A percentile compares a stretch with the other conserved stretches of the same genome.
Conservation (phyloP, 2,113 vertebrate genomes). For the Xenopus tropicalis region DNA sequence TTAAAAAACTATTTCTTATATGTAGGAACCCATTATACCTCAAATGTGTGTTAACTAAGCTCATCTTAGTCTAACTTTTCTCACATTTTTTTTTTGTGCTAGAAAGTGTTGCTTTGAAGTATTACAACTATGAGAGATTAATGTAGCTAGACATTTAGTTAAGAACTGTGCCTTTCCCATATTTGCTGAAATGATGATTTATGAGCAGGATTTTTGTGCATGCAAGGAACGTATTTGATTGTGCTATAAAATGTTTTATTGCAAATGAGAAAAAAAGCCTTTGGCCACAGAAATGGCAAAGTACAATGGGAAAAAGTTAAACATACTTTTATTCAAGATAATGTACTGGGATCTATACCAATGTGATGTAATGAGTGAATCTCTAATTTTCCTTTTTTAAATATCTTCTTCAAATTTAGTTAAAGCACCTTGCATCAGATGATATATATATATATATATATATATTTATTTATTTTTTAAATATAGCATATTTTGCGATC, state of each 20-base stretch:
- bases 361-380: too few species aligned
- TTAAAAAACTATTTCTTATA: too few species aligned
- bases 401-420: too few species aligned
- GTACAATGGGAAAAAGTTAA: constrained; percentile 37
- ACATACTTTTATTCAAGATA: constrained; percentile 20
- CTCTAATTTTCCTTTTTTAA: too few species aligned
- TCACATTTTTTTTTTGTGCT: not conserved
- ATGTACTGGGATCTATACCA: too few species aligned
- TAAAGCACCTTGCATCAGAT: too few species aligned
- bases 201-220: constrained; percentile 29
- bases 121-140: constrained; percentile 12
- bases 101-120: constrained; percentile 18
- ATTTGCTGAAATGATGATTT: constrained; percentile 43
- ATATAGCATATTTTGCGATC: too few species aligned
- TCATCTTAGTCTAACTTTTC: too few species aligned
- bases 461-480: too few species aligned
- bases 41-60: too few species aligned
- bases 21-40: too few species aligned
- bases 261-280: constrained; percentile 46
- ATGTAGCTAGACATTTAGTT: constrained; percentile 34
- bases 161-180: constrained; percentile 32
- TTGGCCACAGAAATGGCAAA: constrained; percentile 33
- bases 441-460: too few species aligned
- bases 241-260: constrained; percentile 44
- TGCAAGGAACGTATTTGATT: constrained; percentile 44